Conservation (phyloP, 2,888 invertebrate species). For the Brachynemurus nebulosus region DNA sequence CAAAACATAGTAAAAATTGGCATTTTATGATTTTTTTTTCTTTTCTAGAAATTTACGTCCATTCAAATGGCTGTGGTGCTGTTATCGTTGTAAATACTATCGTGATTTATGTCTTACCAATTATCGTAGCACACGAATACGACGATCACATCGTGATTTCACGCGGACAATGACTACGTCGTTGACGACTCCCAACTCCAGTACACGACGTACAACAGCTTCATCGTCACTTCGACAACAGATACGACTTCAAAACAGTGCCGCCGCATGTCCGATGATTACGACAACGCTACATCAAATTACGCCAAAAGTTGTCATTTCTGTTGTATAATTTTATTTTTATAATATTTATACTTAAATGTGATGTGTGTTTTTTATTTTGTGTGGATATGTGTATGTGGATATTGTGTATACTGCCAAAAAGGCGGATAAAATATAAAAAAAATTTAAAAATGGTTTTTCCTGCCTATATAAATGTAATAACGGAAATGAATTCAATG, state of each 20-base stretch:
- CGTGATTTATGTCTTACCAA: not conserved
- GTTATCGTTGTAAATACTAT: constrained; percentile 12
- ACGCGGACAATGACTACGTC: not conserved
- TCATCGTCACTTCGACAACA: not conserved
- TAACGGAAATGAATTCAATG: too few species aligned
- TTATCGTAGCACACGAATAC: not conserved
- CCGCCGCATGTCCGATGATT: not conserved
- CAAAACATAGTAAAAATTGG: too few species aligned
- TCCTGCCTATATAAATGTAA: too few species aligned
- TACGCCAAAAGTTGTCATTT: not conserved
- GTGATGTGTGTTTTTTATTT: too few species aligned
- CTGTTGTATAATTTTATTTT: not conserved
- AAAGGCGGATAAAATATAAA: too few species aligned
- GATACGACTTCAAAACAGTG: not conserved
- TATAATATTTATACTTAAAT: too few species aligned
- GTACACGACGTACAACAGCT: not conserved
- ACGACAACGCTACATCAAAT: not conserved
- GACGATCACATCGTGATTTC: not conserved
- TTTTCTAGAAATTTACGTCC: constrained; percentile 45
- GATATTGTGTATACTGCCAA: too few species aligned
- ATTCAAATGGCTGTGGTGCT: constrained; percentile 54
- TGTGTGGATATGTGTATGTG: too few species aligned
- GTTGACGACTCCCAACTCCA: not conserved
- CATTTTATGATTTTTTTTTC: too few species aligned
- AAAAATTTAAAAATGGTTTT: too few species aligned